Conservation (phyloP, 2,113 vertebrate genomes). For the Tauraco erythrolophus region DNA sequence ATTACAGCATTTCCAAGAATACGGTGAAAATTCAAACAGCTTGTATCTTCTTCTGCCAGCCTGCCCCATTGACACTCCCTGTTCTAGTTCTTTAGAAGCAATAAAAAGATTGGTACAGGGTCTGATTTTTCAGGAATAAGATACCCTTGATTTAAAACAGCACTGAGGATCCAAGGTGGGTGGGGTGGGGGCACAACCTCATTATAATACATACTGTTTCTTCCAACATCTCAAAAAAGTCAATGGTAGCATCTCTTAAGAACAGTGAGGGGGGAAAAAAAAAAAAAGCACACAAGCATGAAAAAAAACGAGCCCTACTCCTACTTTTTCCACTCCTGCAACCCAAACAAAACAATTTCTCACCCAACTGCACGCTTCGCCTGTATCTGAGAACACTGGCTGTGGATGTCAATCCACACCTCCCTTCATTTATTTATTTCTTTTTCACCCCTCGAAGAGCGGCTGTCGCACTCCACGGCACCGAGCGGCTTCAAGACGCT, state of each 20-base stretch:
- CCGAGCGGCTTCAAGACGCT: rapidly evolving
- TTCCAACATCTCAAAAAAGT: background rate
- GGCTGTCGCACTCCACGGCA: rapidly evolving
- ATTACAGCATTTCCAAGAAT: background rate
- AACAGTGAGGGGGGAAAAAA: rapidly evolving
- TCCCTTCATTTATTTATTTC: rapidly evolving
- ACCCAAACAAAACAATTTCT: background rate
- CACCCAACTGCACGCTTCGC: background rate
- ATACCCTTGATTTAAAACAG: background rate
- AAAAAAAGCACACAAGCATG: background rate
- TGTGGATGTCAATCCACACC: rapidly evolving
- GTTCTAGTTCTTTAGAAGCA: background rate
- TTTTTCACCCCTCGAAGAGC: rapidly evolving
- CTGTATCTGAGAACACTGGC: rapidly evolving
- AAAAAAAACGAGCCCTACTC: background rate
- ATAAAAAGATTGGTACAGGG: background rate
- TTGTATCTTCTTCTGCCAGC: background rate
- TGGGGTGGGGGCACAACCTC: no score
- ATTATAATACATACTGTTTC: rapidly evolving
- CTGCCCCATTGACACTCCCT: background rate
- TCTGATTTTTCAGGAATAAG: background rate
- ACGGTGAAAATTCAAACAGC: background rate
- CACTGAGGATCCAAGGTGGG: rapidly evolving
- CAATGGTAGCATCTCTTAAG: background rate
- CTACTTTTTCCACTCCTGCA: background rate